Conservation (phyloP, 1,140 invertebrate species). For the Leptinotarsa undecemlineata region DNA sequence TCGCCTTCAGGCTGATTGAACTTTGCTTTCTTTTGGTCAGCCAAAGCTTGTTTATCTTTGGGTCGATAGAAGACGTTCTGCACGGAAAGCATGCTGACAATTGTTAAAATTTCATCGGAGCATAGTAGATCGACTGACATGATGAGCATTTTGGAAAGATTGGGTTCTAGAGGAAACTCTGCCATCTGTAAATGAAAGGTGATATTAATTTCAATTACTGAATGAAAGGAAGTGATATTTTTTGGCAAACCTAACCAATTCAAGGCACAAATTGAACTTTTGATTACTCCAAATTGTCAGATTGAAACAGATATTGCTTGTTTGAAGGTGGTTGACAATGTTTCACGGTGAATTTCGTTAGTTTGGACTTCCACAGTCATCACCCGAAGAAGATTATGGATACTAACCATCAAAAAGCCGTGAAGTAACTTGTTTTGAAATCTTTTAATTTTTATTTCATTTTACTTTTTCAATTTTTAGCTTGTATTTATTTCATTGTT, state of each 20-base stretch:
- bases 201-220: conserved; percentile 19
- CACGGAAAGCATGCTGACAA: conserved; percentile 98
- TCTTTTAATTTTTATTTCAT: too few species aligned
- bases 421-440: too few species aligned
- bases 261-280: too few species aligned
- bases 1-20: conserved; percentile 99
- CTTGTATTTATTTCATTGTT: too few species aligned
- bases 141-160: conserved; percentile 98
- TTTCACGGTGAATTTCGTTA: too few species aligned
- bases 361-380: too few species aligned
- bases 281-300: too few species aligned
- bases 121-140: conserved; percentile 99
- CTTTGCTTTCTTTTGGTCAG: conserved; percentile 98
- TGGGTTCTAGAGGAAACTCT: conserved; percentile 98
- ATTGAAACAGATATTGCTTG: too few species aligned
- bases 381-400: too few species aligned
- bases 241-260: neutral
- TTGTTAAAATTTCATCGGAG: conserved; percentile 97
- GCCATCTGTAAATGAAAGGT: conserved; percentile 78
- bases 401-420: too few species aligned
- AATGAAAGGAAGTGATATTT: neutral
- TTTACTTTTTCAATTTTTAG: too few species aligned
- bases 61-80: conserved; percentile 98
- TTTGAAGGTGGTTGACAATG: too few species aligned
- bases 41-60: conserved; percentile 96